These are phyloP conservation scores for Sarcophaga subvicina DNA, from an alignment of 2,888 invertebrate species.

Conservation along the genomic window DNA sequence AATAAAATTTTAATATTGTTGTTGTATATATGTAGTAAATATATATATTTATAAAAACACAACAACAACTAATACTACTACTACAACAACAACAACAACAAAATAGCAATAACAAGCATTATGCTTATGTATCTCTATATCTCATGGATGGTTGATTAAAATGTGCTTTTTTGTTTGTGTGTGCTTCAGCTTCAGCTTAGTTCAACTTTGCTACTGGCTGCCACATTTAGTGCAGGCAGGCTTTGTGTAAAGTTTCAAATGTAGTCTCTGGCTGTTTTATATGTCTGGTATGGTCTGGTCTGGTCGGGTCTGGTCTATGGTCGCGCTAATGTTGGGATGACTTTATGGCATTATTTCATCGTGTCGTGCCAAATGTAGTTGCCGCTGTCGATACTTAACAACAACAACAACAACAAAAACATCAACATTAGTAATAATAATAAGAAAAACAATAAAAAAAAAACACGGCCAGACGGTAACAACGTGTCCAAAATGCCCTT, in stretches of 20 bases:
- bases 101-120: constrained; percentile 20
- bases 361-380: constrained; percentile 46
- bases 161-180: constrained; percentile 30
- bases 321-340: constrained; percentile 12
- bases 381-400: constrained; percentile 42
- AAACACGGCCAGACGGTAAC: constrained; percentile 58
- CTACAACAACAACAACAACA: not conserved
- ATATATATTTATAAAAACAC: not conserved
- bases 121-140: constrained; percentile 41
- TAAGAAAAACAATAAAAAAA: not conserved
- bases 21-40: not conserved
- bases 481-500: constrained; percentile 78
- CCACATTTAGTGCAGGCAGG: constrained; percentile 10
- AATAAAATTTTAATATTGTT: not conserved
- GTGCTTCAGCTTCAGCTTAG: not conserved
- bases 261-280: not conserved
- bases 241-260: not conserved
- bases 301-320: not conserved
- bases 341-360: constrained; percentile 49
- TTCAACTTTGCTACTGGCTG: not conserved
- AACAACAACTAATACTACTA: too few species aligned
- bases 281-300: not conserved
- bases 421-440: too few species aligned
- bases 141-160: constrained; percentile 57
- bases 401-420: constrained; percentile 11